Evolutionary conservation across 2,888 invertebrate genomes (phyloP), one percentile per base, ranked within the genome.

Genomic region (Lepidocyrtoides sp.): DNA sequence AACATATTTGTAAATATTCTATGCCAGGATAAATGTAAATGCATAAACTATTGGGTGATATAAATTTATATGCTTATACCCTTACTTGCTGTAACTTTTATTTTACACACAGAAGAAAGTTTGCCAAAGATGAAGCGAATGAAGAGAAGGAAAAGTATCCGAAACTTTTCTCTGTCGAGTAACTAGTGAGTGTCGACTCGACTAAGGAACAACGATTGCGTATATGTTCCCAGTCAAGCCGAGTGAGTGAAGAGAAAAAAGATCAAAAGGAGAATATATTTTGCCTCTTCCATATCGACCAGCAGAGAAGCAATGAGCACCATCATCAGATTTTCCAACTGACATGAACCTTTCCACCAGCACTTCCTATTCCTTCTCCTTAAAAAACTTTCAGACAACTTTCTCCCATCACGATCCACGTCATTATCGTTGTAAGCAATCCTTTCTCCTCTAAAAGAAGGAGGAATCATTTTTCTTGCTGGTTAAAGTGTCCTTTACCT

Each of bases 381-480:
- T 60, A 84, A 51, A 51, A 89, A 77, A 51, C 44, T 84, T 77
- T 84, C 72, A 85, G 91, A 91, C 81, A 91, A 82, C 91, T 91
- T 86, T 86, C 77, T 90, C 82, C 86, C 91, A 91, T 91, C 91
- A 82, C 81, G 91, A 90, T 90, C 90, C 41, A 54, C 85, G 41
- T 57, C 85, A 60, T 63, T 44, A 77, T 75, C 14, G 87, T 87
- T 79, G 60, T 75, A 82, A 91, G 86, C 66, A 90, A 88, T 88
- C 89, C 88, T 82, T 88, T 82, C 69, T 81, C 72, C 81, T 14
- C 54, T 48, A n/a, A n/a, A n/a, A 72, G 75, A 44, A 86, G 20
- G 44, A 44, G 14, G 81, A 88, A 69, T 88, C 66, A 85, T 81
- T 85, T 84, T 85, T 57, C 90, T 83, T 83, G 79, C 54, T 60